Evolutionary conservation across 1,140 invertebrate species (phyloP), one percentile per base, ranked within the genome.

Genomic region (Meloidogyne exigua): DNA sequence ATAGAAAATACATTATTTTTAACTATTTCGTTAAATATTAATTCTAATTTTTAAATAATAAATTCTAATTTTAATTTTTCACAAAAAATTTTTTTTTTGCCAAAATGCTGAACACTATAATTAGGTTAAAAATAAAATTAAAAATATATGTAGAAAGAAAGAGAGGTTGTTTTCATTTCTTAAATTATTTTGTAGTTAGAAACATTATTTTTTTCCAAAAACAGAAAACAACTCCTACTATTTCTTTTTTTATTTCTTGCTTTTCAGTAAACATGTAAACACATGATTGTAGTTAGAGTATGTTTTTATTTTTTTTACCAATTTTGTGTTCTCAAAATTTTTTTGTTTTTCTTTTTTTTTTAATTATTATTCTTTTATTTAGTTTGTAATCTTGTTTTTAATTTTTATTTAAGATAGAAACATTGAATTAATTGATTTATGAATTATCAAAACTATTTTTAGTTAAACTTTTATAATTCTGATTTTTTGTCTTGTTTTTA

Each of bases 181-280:
- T 57, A 57, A n/a, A 57, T 49, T n/a, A 57, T 49, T 57, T 57
- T 57, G 49, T 57, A 57, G 49, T 57, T 57, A 57, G 49, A 57
- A 57, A 57, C 49, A 57, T 57, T n/a, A 57, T 49, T 18, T n/a
- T 57, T 57, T 18, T 57, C 49, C 49, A 57, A 57, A 49, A 57
- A 57, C 49, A 57, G 49, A 57, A 57, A 57, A 57, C 49, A 57
- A 57, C 49, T n/a, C n/a, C 49, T 57, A 57, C 49, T 57, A 57
- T 57, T 57, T 57, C 5, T 7, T 57, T n/a, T 57, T 57, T 57
- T 57, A 3, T n/a, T 7, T 9, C 5, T 3, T n/a, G 3, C 18
- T 57, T 57, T 57, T 57, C 1, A 57, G 49, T 4, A 57, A 57
- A 57, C 49, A 57, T 57, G 49, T 57, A 57, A 57, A 57, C 49